phyloP scores from a whole-genome alignment of 2,888 invertebrate genomes.

The Blastobasis adustella region DNA sequence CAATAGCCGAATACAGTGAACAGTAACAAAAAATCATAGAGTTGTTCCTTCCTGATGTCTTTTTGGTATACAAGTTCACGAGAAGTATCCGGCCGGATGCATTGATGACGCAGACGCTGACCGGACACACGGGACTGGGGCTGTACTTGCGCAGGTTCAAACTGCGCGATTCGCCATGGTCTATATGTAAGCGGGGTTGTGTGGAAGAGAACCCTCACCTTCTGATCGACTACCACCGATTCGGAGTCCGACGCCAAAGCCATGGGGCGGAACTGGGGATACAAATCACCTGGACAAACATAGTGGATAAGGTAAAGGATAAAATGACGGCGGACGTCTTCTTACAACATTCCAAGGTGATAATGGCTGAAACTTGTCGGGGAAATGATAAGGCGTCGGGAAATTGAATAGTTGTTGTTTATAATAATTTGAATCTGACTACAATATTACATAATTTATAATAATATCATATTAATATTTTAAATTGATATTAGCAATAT shows the following conservation, averaged over 20 bases:
- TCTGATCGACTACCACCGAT: slow-evolving; percentile 1
- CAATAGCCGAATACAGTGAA: neutral
- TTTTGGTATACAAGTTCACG: neutral
- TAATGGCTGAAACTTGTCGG: too few relatives aligned
- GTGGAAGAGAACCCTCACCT: neutral
- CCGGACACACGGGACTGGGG: neutral
- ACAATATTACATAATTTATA: too few relatives aligned
- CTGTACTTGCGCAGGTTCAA: neutral
- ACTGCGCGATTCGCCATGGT: neutral
- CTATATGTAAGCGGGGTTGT: neutral
- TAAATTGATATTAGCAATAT: too few relatives aligned
- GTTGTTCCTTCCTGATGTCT: neutral
- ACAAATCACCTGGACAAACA: too few relatives aligned
- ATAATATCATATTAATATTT: too few relatives aligned
- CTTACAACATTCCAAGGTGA: too few relatives aligned
- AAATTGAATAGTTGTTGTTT: too few relatives aligned
- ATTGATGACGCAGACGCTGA: neutral
- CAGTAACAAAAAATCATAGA: neutral
- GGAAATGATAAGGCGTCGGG: too few relatives aligned
- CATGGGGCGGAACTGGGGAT: neutral
- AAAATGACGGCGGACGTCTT: too few relatives aligned
- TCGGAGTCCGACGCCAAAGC: neutral
- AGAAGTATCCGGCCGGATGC: neutral
- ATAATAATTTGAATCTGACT: too few relatives aligned
- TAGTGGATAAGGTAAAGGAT: too few relatives aligned